Base-by-base conservation (phyloP, 2,888 invertebrate species). In the Terebella lapidaria region DNA sequence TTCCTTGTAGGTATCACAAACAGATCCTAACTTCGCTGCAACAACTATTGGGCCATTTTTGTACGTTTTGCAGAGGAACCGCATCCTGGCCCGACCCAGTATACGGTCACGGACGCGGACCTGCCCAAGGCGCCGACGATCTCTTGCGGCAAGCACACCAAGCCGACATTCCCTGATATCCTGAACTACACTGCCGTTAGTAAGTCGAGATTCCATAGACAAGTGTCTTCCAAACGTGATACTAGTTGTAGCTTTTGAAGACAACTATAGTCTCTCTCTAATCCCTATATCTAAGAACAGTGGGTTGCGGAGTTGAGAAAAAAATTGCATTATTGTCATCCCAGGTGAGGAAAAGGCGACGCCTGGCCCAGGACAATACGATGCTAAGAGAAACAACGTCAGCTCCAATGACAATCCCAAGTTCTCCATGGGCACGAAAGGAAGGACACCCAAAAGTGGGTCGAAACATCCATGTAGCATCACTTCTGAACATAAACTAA, bases 121-220 rank as follows among this genome's bases (percentile, higher is more conserved):
- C 30, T 60, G 30, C 35, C 27, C 46, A 59, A 57, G 35, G 57
- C 52, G 2, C 56, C 62, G 2, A 42, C 29, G 18, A 54, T 46
- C 28, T 27, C 57, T 22, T 49, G 59, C n/a, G 35, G 59, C 15
- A 20, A 54, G 10, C 54, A 24, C 4, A 62, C 59, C 5, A 45
- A 49, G 22, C 59, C 59, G 1, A 30, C 25, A 18, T 59, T 60
- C 28, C 58, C 62, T 4, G 59, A 59, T 26, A 56, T 59, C 42
- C 55, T 62, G 26, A 42, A 54, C 25, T 61, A 61, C 28, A 57
- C 57, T n/a, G n/a, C n/a, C n/a, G n/a, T n/a, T n/a, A n/a, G n/a
- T n/a, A n/a, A n/a, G n/a, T n/a, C n/a, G n/a, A n/a, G n/a, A n/a
- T n/a, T n/a, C n/a, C n/a, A n/a, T n/a, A n/a, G n/a, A n/a, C n/a